Percentiles rank a stretch among this genome's conserved stretches.
Evolutionary conservation across 2,888 invertebrate species (phyloP).

Genomic region (Eupithecia exiguata): DNA sequence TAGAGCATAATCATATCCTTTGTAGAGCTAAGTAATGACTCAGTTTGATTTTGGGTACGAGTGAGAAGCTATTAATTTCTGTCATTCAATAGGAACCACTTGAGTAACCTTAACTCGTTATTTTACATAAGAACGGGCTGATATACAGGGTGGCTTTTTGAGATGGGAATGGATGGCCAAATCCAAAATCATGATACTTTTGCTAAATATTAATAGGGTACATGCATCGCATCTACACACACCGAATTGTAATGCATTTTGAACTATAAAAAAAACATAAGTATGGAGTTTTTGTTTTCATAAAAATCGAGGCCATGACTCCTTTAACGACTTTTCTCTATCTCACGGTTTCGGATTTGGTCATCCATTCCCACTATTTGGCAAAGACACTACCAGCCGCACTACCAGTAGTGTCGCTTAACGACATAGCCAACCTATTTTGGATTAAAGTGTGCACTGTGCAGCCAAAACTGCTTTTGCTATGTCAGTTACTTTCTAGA

Average conservation of each 20-base stretch:
- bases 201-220: background rate
- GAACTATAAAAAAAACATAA: no score
- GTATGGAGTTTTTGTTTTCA: no score
- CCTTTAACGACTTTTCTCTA: background rate
- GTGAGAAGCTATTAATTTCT: background rate
- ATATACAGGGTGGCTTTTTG: background rate
- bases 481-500: no score
- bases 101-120: background rate
- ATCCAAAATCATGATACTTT: background rate
- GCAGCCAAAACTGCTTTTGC: no score
- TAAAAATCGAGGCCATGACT: background rate
- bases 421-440: no score
- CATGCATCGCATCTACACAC: no score
- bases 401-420: no score
- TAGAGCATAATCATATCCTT: background rate
- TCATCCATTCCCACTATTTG: background rate
- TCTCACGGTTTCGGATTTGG: background rate
- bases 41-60: background rate
- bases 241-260: no score
- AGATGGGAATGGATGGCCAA: background rate
- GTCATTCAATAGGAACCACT: background rate
- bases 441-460: no score
- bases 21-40: background rate
- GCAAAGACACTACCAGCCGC: no score
- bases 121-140: background rate